phyloP scores from a whole-genome alignment of 2,113 vertebrate genomes.

The Vidua macroura region DNA sequence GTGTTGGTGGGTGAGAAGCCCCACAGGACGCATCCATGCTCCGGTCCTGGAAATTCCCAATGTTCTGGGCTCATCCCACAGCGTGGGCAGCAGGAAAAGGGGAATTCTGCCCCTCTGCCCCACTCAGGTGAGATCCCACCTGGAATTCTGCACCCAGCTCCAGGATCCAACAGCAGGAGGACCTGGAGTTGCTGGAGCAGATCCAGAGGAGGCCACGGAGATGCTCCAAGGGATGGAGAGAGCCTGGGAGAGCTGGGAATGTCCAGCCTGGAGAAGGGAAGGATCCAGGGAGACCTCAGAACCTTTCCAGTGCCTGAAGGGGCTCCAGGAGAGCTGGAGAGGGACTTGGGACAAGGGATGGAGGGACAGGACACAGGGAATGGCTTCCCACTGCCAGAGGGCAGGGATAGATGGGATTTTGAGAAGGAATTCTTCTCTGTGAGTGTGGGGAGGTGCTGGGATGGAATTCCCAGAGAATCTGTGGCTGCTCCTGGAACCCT shows the following conservation, averaged over 20 bases:
- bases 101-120: not conserved
- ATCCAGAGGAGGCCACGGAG: fast-evolving
- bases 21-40: fast-evolving
- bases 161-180: fast-evolving
- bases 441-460: too few species aligned
- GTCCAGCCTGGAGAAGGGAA: too few species aligned
- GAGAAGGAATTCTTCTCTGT: too few species aligned
- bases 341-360: too few species aligned
- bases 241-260: not conserved
- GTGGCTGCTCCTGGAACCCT: not conserved
- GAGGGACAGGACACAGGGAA: too few species aligned
- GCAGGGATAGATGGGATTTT: too few species aligned
- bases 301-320: too few species aligned
- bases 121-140: fast-evolving
- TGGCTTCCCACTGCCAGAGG: too few species aligned
- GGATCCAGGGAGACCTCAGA: too few species aligned
- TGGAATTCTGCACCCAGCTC: not conserved
- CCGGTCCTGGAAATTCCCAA: not conserved
- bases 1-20: not conserved
- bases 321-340: too few species aligned
- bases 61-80: not conserved
- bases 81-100: not conserved
- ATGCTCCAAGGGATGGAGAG: not conserved
- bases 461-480: too few species aligned
- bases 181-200: fast-evolving